Evolutionary conservation across 2,888 invertebrate genomes (phyloP).

Genomic region (Megaustenia siamemsis): DNA sequence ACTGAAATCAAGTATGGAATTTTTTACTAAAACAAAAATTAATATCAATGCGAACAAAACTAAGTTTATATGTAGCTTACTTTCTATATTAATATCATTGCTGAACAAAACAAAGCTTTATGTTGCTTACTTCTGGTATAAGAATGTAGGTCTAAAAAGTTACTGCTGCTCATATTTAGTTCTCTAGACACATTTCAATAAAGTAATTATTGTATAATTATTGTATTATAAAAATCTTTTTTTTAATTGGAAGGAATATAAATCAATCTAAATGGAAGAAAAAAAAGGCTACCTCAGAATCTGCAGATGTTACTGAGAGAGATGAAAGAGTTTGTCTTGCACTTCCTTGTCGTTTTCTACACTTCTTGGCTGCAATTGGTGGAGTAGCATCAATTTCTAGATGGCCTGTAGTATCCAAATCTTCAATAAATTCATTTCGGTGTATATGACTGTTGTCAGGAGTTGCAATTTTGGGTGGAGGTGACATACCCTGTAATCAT

Average conservation of each 20-base stretch:
- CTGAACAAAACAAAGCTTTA: no score
- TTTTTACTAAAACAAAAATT: no score
- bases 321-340: background rate
- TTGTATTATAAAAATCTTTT: background rate
- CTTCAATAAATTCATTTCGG: constrained; percentile 62
- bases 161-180: no score
- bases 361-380: constrained; percentile 67
- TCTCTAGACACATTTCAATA: no score
- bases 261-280: no score
- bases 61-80: no score
- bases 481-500: constrained; percentile 56
- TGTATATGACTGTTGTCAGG: constrained; percentile 46
- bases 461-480: constrained; percentile 57
- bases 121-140: no score
- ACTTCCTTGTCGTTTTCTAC: constrained; percentile 20
- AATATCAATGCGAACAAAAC: no score
- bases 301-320: constrained; percentile 19
- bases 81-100: no score
- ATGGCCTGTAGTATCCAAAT: constrained; percentile 64
- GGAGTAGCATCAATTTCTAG: constrained; percentile 73
- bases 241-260: background rate
- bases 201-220: no score
- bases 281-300: constrained; percentile 40
- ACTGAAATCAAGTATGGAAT: no score
- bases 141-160: no score